Percentiles rank a stretch among this genome's conserved stretches.
Evolutionary conservation across 2,113 vertebrate genomes (phyloP).

Genomic region (Dicrurus megarhynchus): DNA sequence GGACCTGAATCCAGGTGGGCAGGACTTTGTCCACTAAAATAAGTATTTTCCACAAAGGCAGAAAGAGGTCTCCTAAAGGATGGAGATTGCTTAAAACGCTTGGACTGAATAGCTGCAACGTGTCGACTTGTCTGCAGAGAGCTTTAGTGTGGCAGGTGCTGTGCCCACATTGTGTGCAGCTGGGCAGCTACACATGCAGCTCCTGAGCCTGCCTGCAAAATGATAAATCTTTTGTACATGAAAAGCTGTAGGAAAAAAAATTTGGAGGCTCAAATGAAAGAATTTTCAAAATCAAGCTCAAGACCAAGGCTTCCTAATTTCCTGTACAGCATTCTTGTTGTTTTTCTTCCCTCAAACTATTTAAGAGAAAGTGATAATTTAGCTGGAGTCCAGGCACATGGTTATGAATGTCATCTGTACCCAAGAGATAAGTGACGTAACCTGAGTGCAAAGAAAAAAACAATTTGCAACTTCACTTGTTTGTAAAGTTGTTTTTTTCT

Average conservation of each 20-base stretch:
- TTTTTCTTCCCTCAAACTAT: neutral
- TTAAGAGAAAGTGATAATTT: neutral
- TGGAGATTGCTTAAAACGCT: neutral
- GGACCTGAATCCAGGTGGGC: neutral
- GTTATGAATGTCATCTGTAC: slow-evolving; percentile 31
- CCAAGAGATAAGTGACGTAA: slow-evolving; percentile 45
- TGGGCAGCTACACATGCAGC: neutral
- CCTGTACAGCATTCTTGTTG: neutral
- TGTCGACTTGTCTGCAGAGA: neutral
- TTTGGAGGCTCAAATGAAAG: neutral
- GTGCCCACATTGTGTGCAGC: neutral
- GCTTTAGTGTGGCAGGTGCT: neutral
- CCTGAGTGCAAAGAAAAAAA: neutral
- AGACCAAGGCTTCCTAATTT: neutral
- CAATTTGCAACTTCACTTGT: neutral
- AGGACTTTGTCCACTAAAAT: neutral
- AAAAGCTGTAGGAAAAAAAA: neutral
- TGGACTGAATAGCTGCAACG: neutral
- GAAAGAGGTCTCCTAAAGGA: neutral
- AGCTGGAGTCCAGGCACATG: neutral
- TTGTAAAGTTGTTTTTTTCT: neutral
- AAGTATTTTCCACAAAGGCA: neutral
- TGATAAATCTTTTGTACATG: neutral
- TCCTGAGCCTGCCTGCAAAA: neutral
- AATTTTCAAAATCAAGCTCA: neutral